These are phyloP conservation scores for Mystacornis crossleyi DNA, from an alignment of 2,113 vertebrate species.

Conservation along the genomic window DNA sequence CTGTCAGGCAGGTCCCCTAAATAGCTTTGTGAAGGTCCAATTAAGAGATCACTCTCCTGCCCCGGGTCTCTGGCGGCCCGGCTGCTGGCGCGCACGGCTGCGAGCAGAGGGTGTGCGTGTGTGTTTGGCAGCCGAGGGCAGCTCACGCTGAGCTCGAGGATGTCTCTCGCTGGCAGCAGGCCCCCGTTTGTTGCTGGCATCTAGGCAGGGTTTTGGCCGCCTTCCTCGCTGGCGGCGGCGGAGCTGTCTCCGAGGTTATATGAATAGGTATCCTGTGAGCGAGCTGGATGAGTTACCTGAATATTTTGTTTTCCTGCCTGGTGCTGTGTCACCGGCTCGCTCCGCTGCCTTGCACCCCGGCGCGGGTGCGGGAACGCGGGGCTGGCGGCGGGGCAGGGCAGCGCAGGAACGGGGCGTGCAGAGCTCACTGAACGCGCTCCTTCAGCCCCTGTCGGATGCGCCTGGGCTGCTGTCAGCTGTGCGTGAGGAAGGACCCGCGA, in stretches of 20 bases:
- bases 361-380: background rate
- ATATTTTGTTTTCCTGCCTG: background rate
- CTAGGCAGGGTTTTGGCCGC: slow-evolving; percentile 48
- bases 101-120: background rate
- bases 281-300: background rate
- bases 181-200: slow-evolving; percentile 27
- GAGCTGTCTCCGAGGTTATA: background rate
- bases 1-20: background rate
- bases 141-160: background rate
- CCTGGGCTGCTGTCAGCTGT: background rate
- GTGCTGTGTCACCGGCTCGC: background rate
- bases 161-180: slow-evolving; percentile 10
- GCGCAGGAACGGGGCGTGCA: fast-evolving
- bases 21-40: background rate
- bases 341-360: background rate
- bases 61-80: background rate
- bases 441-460: background rate
- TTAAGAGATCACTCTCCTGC: slow-evolving; percentile 26
- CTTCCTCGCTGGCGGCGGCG: slow-evolving; percentile 12
- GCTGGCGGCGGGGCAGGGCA: background rate
- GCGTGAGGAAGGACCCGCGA: background rate
- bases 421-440: fast-evolving
- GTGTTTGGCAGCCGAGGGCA: slow-evolving; percentile 28
- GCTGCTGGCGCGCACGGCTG: background rate
- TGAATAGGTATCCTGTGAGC: background rate